Evolutionary conservation across 2,113 vertebrate genomes (phyloP).

Genomic region (Anguilla japonica): DNA sequence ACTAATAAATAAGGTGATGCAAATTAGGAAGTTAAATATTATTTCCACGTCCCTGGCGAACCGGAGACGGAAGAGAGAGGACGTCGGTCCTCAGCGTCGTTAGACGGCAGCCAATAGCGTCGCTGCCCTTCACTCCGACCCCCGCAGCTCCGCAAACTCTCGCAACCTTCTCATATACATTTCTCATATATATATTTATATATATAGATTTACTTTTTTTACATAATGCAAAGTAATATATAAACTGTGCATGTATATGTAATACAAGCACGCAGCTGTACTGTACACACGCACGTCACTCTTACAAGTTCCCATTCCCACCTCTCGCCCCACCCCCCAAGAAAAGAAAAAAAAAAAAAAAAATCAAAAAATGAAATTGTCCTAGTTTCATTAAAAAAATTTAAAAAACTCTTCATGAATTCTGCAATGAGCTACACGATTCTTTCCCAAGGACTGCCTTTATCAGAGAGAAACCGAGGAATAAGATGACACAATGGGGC

Average conservation of each 20-base stretch:
- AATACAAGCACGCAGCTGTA: slow-evolving; percentile 70
- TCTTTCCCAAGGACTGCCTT: not conserved
- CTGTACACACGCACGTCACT: slow-evolving; percentile 59
- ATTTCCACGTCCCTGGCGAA: not conserved
- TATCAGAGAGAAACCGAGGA: not conserved
- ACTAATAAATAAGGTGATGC: slow-evolving; percentile 19
- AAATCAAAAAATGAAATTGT: not conserved
- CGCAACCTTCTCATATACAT: not conserved
- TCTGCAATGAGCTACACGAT: not conserved
- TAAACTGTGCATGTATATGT: slow-evolving; percentile 74
- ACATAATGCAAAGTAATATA: slow-evolving; percentile 77
- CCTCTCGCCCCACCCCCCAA: not conserved
- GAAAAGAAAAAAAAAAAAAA: slow-evolving; percentile 31
- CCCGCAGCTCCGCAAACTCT: not conserved
- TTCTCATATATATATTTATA: slow-evolving; percentile 13
- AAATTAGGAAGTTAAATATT: not conserved
- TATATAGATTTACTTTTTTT: slow-evolving; percentile 67
- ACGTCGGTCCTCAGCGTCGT: slow-evolving; percentile 24
- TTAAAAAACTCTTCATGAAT: not conserved
- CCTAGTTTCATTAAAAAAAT: not conserved
- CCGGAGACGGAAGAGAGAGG: not conserved
- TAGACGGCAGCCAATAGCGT: slow-evolving; percentile 67
- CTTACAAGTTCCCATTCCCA: slow-evolving; percentile 36
- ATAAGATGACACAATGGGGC: not conserved
- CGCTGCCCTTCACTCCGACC: slow-evolving; percentile 54